A percentile compares a stretch with the other conserved stretches of the same genome.
These are phyloP conservation scores for Corythornis madagascariensis DNA, from an alignment of 2,113 vertebrate species.

Conservation along the genomic window DNA sequence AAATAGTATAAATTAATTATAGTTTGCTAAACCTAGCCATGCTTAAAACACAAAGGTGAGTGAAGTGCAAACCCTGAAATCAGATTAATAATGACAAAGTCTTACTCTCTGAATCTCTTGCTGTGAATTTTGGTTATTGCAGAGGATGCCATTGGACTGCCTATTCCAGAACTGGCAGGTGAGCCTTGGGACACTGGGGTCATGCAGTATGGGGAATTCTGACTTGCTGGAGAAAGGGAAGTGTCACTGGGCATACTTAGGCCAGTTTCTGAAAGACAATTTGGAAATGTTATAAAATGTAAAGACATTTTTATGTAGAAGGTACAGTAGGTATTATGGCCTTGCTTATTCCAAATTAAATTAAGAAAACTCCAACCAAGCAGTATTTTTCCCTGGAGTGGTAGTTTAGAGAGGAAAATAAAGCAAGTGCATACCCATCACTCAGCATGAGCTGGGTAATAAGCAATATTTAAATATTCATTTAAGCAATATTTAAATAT, in stretches of 20 bases:
- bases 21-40: neutral
- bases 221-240: slow-evolving; percentile 95
- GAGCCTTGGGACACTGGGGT: slow-evolving; percentile 97
- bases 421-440: neutral
- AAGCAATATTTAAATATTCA: neutral
- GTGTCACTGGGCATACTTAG: slow-evolving; percentile 94
- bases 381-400: neutral
- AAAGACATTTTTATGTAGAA: neutral
- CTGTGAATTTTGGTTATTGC: slow-evolving; percentile 99
- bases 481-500: neutral
- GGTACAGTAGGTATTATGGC: neutral
- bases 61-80: neutral
- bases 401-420: neutral
- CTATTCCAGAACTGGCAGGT: slow-evolving; percentile 94
- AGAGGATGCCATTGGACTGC: slow-evolving; percentile 95
- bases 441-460: neutral
- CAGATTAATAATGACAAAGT: neutral
- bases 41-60: neutral
- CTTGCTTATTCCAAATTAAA: neutral
- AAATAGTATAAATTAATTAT: too few relatives aligned
- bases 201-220: slow-evolving; percentile 98
- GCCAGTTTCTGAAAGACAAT: slow-evolving; percentile 77
- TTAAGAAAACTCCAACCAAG: neutral
- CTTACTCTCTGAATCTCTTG: slow-evolving; percentile 98
- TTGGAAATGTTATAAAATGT: neutral